phyloP scores from a whole-genome alignment of 2,113 vertebrate genomes.

The Forbesichthys agassizii region DNA sequence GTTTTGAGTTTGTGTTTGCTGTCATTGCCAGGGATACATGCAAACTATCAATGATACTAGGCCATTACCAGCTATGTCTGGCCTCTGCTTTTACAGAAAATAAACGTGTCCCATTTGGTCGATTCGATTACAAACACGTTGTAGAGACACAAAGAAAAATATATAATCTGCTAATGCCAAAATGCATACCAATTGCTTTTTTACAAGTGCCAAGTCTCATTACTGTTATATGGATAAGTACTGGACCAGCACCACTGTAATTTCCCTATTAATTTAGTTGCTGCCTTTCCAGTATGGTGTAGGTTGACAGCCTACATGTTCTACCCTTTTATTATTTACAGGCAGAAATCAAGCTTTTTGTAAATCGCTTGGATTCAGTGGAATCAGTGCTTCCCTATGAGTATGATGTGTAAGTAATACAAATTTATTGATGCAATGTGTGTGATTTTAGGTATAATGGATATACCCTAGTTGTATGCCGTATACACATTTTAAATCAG shows the following conservation, averaged over 20 bases:
- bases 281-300: background rate
- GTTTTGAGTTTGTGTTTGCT: background rate
- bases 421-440: background rate
- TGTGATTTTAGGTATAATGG: background rate
- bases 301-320: background rate
- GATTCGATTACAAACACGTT: background rate
- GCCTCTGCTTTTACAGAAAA: background rate
- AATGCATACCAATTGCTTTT: no score
- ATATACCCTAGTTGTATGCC: background rate
- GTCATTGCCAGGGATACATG: conserved; percentile 1
- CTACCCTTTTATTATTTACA: conserved; percentile 60
- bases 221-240: no score
- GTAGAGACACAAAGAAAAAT: background rate
- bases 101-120: background rate
- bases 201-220: no score
- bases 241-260: no score
- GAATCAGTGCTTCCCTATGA: conserved; percentile 99
- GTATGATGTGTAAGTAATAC: conserved; percentile 90
- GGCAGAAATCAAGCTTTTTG: conserved; percentile 89
- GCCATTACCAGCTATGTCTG: background rate
- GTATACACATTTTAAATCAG: background rate
- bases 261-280: no score
- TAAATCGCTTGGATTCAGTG: conserved; percentile 97
- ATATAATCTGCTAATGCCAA: background rate
- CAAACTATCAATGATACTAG: background rate